Percentiles rank a stretch among this genome's conserved stretches.
Evolutionary conservation across 1,140 invertebrate species (phyloP).

Genomic region (Hypsibius dujardini): DNA sequence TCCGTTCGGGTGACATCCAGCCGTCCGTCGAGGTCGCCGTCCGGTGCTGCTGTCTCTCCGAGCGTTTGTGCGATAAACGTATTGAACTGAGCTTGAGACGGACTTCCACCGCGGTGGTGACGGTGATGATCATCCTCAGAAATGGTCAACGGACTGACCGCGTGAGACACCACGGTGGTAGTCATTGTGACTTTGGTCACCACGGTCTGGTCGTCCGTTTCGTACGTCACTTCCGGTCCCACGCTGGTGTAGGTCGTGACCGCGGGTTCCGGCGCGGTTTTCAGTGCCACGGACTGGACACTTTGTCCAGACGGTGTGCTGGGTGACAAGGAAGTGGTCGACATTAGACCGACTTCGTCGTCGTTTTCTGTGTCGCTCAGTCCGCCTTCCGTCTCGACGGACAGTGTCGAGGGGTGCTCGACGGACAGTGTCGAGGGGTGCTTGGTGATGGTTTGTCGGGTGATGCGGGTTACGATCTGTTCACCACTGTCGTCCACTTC

Average conservation of each 20-base stretch:
- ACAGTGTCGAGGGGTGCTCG: neutral
- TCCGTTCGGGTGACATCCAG: slow-evolving; percentile 8
- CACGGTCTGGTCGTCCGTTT: neutral
- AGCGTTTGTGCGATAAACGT: neutral
- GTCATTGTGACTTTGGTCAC: neutral
- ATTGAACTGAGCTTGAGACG: neutral
- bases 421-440: neutral
- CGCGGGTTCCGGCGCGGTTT: neutral
- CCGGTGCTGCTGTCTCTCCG: no score
- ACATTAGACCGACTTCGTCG: no score
- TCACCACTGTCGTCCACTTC: neutral
- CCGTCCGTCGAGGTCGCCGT: neutral
- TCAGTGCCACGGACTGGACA: no score
- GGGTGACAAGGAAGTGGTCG: no score
- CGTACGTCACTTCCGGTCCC: neutral
- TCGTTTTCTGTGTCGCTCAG: no score
- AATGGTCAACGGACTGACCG: neutral
- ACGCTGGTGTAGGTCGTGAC: neutral
- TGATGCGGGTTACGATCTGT: slow-evolving; percentile 11
- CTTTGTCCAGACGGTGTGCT: no score
- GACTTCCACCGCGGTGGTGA: neutral
- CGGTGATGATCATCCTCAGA: neutral
- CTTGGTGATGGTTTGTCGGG: slow-evolving; percentile 8
- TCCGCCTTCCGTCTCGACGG: no score
- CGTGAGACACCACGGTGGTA: neutral